Base-by-base conservation (phyloP, 23 tunicate species). In the Oikopleura albicans region DNA sequence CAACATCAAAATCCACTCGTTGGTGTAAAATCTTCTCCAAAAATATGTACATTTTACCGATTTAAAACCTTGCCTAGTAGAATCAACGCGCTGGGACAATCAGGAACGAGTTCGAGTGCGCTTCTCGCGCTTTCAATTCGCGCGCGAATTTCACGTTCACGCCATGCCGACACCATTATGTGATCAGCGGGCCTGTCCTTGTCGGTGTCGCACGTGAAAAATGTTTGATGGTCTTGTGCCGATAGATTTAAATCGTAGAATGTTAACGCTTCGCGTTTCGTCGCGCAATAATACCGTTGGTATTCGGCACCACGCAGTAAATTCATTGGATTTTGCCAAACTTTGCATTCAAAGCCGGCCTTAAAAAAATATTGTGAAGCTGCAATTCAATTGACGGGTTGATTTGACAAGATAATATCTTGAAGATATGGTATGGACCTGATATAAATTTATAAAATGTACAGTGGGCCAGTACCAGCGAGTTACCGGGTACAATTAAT, bases 161-260 rank as follows among this genome's bases (percentile, higher is more conserved):
- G 41, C 97, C 97, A 91, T 0, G 97, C 97, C 85, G 87, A 85
- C 75, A 86, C 89, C 97, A 91, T 91, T 4, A 91, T 89, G 66
- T 76, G 84, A 75, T 91, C 97, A n/a, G 91, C 90, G 27, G 84
- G 84, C 39, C 92, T 79, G 41, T 87, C 79, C 39, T 87, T 86
- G 41, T 91, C 97, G 38, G 92, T 71, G 34, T 91, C 97, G 57
- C 97, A 87, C 0, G 97, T 91, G 63, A 91, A 91, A 76, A 87
- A 91, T 16, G 97, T 91, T 84, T 91, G 97, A 41, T 91, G 97
- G 49, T 91, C 97, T 85, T 91, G 97, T 1, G 97, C 97, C 28
- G 97, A 91, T 35, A 91, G 63, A 63, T 91, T 91, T 89, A 91
- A 86, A 87, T 91, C 97, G 57, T 91, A 91, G 79, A 85, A 91